Percentiles rank a stretch among this genome's conserved stretches.
These are phyloP conservation scores for Sebastes nivosus DNA, from an alignment of 2,797 vertebrate genomes.

Conservation along the genomic window DNA sequence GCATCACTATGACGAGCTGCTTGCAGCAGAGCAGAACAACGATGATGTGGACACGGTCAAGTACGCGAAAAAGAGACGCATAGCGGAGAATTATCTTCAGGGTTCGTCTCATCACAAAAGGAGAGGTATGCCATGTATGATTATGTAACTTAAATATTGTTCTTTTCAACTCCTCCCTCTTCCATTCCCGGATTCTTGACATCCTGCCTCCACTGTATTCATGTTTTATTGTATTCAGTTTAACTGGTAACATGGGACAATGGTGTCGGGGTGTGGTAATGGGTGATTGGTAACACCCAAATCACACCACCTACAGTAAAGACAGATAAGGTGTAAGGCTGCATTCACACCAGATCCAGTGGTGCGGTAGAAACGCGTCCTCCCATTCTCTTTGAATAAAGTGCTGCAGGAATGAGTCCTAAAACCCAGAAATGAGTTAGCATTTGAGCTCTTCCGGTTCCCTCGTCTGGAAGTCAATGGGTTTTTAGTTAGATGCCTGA, in stretches of 20 bases:
- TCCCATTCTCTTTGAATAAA: no score
- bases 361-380: no score
- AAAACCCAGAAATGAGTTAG: no score
- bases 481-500: no score
- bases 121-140: conserved; percentile 70
- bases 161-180: not conserved
- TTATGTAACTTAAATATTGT: not conserved
- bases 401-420: no score
- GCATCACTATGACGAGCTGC: conserved; percentile 72
- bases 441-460: no score
- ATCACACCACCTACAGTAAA: conserved; percentile 1
- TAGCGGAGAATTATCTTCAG: conserved; percentile 45
- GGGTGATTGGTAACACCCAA: not conserved
- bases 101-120: conserved; percentile 29
- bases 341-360: no score
- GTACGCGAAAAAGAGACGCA: conserved; percentile 75
- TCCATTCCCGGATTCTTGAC: not conserved
- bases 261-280: not conserved
- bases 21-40: conserved; percentile 39
- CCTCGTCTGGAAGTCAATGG: no score
- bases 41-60: conserved; percentile 78
- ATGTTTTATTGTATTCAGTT: not conserved
- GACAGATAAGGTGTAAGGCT: not conserved
- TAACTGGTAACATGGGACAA: not conserved
- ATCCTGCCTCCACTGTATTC: conserved; percentile 2